Percentiles rank a stretch among this genome's conserved stretches.
phyloP scores from a whole-genome alignment of 2,888 invertebrate genomes.

The Bombylius major region DNA sequence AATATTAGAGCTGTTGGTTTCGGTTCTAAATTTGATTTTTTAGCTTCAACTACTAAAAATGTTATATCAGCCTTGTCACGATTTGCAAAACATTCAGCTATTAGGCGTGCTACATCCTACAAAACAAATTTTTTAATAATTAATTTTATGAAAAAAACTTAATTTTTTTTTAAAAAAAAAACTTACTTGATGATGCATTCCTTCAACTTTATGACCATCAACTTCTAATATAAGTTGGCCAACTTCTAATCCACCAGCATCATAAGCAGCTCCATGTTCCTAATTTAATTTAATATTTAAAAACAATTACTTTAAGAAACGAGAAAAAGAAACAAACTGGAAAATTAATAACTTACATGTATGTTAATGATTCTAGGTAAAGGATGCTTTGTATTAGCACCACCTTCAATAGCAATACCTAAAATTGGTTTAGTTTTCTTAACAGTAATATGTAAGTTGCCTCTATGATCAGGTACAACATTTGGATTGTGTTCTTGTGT shows the following conservation, averaged over 20 bases:
- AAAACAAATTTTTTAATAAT: background rate
- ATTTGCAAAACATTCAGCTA: slow-evolving; percentile 87
- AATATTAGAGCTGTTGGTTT: slow-evolving; percentile 84
- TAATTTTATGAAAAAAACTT: background rate
- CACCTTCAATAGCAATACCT: slow-evolving; percentile 95
- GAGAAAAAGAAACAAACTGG: background rate
- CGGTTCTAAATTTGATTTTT: slow-evolving; percentile 82
- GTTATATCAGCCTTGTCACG: slow-evolving; percentile 77
- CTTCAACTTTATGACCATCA: slow-evolving; percentile 66
- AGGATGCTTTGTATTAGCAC: slow-evolving; percentile 89
- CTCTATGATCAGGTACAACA: slow-evolving; percentile 74
- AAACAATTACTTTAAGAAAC: slow-evolving; percentile 16
- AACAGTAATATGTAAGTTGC: slow-evolving; percentile 77
- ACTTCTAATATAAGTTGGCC: slow-evolving; percentile 90
- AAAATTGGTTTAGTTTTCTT: slow-evolving; percentile 89
- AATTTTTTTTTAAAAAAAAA: background rate
- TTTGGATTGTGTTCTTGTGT: slow-evolving; percentile 44
- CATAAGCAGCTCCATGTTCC: slow-evolving; percentile 91
- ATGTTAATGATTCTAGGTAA: slow-evolving; percentile 92
- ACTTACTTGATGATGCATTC: slow-evolving; percentile 62
- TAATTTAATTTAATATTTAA: slow-evolving; percentile 27
- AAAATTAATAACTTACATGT: slow-evolving; percentile 54
- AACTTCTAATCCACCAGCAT: slow-evolving; percentile 84
- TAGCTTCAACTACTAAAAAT: slow-evolving; percentile 85
- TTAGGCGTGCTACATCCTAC: slow-evolving; percentile 73